Percentiles rank a stretch among this genome's conserved stretches.
phyloP scores from a whole-genome alignment of 2,888 invertebrate species.

The Acronicta aceris region DNA sequence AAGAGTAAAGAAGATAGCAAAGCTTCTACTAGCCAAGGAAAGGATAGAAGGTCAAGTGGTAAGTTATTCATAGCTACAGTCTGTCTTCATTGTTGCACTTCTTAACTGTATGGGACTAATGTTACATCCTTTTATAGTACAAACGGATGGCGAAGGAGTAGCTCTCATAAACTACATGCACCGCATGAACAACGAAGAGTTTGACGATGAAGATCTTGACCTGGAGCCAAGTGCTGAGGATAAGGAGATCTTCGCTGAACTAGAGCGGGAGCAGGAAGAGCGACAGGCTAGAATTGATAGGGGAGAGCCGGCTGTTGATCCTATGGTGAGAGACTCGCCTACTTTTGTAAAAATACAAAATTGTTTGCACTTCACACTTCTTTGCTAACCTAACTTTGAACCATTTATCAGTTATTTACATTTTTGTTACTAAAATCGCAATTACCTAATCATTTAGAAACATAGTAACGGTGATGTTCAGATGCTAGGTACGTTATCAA shows the following conservation, averaged over 20 bases:
- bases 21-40: conserved; percentile 36
- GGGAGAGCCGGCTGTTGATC: conserved; percentile 83
- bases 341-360: neutral
- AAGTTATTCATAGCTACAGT: conserved; percentile 16
- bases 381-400: too few relatives aligned
- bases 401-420: too few relatives aligned
- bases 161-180: conserved; percentile 74
- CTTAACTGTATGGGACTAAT: too few relatives aligned
- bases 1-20: conserved; percentile 25
- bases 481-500: too few relatives aligned
- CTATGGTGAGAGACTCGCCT: conserved; percentile 72
- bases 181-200: conserved; percentile 59
- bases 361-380: too few relatives aligned
- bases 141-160: conserved; percentile 70
- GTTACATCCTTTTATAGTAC: conserved; percentile 42
- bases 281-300: conserved; percentile 79
- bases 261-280: conserved; percentile 76
- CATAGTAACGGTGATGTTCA: too few relatives aligned
- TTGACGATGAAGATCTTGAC: conserved; percentile 66
- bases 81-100: too few relatives aligned
- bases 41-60: conserved; percentile 56
- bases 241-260: conserved; percentile 79
- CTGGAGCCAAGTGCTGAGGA: conserved; percentile 80
- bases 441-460: too few relatives aligned
- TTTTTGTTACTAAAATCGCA: too few relatives aligned